A percentile compares a stretch with the other conserved stretches of the same genome.
Conservation (phyloP, 64 coral and sea anemone species). For the Pocillopora verrucosa region DNA sequence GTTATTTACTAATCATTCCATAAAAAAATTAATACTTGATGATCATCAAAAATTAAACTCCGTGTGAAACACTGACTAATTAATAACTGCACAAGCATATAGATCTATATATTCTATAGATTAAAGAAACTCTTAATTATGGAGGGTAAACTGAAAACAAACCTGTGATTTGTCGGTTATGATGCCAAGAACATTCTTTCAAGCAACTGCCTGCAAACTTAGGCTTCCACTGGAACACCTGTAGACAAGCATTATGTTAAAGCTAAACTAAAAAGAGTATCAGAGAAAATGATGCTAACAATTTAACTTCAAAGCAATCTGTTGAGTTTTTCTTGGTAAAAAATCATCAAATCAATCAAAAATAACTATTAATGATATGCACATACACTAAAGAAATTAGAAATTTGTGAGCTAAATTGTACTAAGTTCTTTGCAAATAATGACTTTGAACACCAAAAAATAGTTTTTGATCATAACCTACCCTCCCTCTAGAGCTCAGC, state of each 20-base stretch:
- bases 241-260: neutral
- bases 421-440: neutral
- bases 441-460: neutral
- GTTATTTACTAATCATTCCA: too few species aligned
- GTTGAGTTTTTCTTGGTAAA: too few species aligned
- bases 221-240: slow-evolving; percentile 52
- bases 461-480: neutral
- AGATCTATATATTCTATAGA: neutral
- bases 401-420: too few species aligned
- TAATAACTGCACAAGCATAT: neutral
- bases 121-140: neutral
- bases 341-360: too few species aligned
- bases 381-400: too few species aligned
- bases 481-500: slow-evolving; percentile 51
- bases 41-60: too few species aligned
- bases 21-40: too few species aligned
- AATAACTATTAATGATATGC: too few species aligned
- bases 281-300: too few species aligned
- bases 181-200: slow-evolving; percentile 20
- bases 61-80: neutral
- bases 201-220: neutral
- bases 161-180: slow-evolving; percentile 17
- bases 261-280: too few species aligned
- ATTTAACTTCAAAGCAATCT: too few species aligned
- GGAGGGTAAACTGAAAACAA: neutral